A percentile compares a stretch with the other conserved stretches of the same genome.
These are phyloP conservation scores for Nothobranchius kuhntae DNA, from an alignment of 2,113 vertebrate species.

Conservation along the genomic window DNA sequence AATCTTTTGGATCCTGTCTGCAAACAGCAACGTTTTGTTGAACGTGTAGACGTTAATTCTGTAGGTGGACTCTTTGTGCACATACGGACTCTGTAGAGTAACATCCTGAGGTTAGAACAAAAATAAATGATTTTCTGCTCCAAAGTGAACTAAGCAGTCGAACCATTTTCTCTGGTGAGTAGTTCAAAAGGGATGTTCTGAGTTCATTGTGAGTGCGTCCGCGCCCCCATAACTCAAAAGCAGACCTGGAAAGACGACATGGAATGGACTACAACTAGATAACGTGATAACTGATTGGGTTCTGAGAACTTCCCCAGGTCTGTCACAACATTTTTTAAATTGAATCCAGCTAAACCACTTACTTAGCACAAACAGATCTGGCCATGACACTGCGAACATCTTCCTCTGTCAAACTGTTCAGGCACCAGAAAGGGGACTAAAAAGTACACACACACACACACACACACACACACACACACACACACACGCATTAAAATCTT, in stretches of 20 bases:
- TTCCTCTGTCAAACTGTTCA: slow-evolving; percentile 87
- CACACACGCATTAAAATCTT: neutral
- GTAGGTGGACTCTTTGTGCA: slow-evolving; percentile 87
- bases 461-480: too few relatives aligned
- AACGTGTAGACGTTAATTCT: slow-evolving; percentile 93
- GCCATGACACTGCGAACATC: slow-evolving; percentile 88
- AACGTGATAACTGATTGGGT: neutral
- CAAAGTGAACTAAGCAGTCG: neutral
- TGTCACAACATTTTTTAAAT: too few relatives aligned
- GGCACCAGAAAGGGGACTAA: slow-evolving; percentile 95
- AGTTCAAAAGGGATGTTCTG: slow-evolving; percentile 84
- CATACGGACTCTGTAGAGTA: slow-evolving; percentile 83
- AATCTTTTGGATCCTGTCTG: slow-evolving; percentile 89
- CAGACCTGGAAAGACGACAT: slow-evolving; percentile 81
- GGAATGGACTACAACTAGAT: neutral
- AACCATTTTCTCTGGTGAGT: slow-evolving; percentile 89
- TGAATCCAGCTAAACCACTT: slow-evolving; percentile 54
- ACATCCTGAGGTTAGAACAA: neutral
- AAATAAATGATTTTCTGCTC: neutral
- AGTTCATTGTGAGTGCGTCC: slow-evolving; percentile 86
- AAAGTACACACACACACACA: neutral
- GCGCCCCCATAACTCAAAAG: slow-evolving; percentile 97
- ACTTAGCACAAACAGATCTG: slow-evolving; percentile 97
- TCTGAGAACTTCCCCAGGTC: neutral
- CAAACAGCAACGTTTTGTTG: slow-evolving; percentile 92